phyloP scores from a whole-genome alignment of 2,113 vertebrate species.

The Entomyzon cyanotis region DNA sequence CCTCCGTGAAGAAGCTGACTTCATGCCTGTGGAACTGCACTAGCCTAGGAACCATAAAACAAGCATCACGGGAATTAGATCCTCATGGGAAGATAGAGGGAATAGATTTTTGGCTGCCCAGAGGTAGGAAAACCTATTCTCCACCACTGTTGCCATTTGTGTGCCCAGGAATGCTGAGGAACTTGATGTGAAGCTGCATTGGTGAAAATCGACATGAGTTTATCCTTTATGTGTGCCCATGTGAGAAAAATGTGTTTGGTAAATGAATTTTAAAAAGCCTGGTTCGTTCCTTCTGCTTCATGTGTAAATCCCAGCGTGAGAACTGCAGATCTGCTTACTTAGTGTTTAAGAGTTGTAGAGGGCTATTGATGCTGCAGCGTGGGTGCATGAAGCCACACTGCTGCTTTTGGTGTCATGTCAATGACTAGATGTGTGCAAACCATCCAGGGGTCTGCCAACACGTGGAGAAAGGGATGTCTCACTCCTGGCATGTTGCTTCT shows the following conservation, averaged over 20 bases:
- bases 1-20: neutral
- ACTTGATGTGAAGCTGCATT: accelerated
- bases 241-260: neutral
- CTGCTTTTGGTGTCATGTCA: neutral
- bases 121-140: neutral
- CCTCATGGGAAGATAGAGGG: neutral
- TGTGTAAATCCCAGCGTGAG: neutral
- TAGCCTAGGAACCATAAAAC: neutral
- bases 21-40: neutral
- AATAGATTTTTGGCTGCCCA: neutral
- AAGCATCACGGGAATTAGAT: neutral
- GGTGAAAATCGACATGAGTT: accelerated
- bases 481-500: neutral
- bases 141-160: neutral
- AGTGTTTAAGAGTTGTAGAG: neutral
- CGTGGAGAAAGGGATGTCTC: neutral
- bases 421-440: neutral
- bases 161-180: neutral
- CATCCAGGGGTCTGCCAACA: neutral
- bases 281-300: neutral
- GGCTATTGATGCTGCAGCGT: neutral
- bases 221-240: neutral
- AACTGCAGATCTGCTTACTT: neutral
- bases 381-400: neutral
- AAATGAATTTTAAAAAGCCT: neutral